Evolutionary conservation across 2,888 invertebrate species (phyloP).

Genomic region (Xestia sexstrigata): DNA sequence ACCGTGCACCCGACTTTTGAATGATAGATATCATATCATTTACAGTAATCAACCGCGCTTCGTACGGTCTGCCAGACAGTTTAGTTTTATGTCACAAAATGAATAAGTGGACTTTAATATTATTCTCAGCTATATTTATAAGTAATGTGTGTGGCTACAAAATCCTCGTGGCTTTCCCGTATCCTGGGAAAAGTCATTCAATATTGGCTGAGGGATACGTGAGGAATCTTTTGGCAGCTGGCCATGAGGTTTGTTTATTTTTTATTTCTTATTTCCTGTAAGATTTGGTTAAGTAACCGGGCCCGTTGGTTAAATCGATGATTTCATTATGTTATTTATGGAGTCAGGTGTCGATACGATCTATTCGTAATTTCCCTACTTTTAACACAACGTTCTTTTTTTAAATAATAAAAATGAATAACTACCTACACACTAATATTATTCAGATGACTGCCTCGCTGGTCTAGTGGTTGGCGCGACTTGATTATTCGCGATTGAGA

Average conservation of each 20-base stretch:
- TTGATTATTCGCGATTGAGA: too few relatives aligned
- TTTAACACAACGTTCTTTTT: too few relatives aligned
- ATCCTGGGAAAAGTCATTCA: slow-evolving; percentile 70
- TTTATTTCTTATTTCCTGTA: neutral
- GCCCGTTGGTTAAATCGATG: neutral
- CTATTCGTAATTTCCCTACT: neutral
- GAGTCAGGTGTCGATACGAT: neutral
- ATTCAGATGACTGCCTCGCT: neutral
- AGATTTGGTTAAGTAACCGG: neutral
- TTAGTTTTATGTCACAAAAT: slow-evolving; percentile 30
- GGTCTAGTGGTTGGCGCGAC: too few relatives aligned
- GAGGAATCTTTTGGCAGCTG: slow-evolving; percentile 70
- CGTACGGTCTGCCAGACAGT: neutral
- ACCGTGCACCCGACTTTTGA: neutral
- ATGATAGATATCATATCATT: slow-evolving; percentile 7
- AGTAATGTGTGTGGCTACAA: slow-evolving; percentile 64
- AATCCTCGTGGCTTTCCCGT: slow-evolving; percentile 71
- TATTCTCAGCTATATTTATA: slow-evolving; percentile 45
- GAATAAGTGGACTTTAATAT: slow-evolving; percentile 49
- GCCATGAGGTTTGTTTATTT: slow-evolving; percentile 70
- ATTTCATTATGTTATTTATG: neutral
- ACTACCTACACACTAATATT: too few relatives aligned
- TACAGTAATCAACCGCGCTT: slow-evolving; percentile 26
- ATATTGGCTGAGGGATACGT: slow-evolving; percentile 73
- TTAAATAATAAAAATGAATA: too few relatives aligned